phyloP scores from a whole-genome alignment of 2,888 invertebrate species.

The Iselma pallidipennis region DNA sequence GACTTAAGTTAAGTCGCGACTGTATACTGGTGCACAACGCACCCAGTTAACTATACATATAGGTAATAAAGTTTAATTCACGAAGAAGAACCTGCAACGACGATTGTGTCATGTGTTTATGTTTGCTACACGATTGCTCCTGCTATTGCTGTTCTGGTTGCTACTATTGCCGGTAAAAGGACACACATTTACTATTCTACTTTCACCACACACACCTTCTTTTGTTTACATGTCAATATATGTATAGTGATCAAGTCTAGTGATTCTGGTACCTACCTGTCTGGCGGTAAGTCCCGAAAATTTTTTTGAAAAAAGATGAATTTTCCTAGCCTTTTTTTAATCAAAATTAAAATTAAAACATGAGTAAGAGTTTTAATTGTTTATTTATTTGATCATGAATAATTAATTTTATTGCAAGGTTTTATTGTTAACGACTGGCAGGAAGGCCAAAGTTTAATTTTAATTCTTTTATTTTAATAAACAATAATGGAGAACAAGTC shows the following conservation, averaged over 20 bases:
- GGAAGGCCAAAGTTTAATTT: neutral
- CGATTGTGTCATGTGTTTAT: conserved; percentile 14
- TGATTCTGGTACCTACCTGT: neutral
- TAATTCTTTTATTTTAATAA: neutral
- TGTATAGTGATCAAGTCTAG: neutral
- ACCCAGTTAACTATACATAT: neutral
- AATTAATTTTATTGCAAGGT: too few relatives aligned
- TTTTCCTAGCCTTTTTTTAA: neutral
- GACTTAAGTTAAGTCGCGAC: conserved; percentile 12
- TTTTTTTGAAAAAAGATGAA: too few relatives aligned
- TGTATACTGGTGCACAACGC: conserved; percentile 16
- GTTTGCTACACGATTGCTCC: neutral
- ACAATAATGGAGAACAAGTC: neutral
- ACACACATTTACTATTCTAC: conserved; percentile 23
- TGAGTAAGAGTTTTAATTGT: too few relatives aligned
- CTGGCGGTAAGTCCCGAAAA: neutral
- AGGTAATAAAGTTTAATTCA: too few relatives aligned
- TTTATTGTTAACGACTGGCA: neutral
- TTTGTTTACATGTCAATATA: conserved; percentile 22
- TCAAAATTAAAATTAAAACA: too few relatives aligned
- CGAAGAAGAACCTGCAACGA: neutral
- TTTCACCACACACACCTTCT: conserved; percentile 26
- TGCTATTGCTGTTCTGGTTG: neutral
- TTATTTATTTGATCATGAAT: too few relatives aligned
- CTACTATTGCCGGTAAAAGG: conserved; percentile 22